Evolutionary conservation across 2,113 vertebrate genomes (phyloP), one percentile per base, ranked within the genome.

Genomic region (Sisor rabdophorus): DNA sequence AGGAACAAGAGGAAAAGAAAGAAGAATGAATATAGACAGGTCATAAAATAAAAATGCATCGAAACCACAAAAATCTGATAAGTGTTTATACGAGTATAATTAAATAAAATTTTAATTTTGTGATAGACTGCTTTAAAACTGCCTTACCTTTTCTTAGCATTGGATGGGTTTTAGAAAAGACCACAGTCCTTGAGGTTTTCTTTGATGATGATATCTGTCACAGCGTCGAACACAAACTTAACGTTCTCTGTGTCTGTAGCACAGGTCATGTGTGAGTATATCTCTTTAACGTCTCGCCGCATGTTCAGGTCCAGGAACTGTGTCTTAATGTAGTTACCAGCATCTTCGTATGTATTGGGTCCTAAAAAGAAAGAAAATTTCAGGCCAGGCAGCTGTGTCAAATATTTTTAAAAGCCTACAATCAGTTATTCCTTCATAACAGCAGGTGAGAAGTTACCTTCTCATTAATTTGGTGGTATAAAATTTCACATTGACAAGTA

Each of bases 191-290:
- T 99, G 87, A 98, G 94, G 81, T 99, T 99, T 90, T 99, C 96
- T 86, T 98, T 98, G 92, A 99, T 99, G 91, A 99, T 98, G 86
- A 99, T 98, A 88, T 99, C 96, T 0, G 96, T 99, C 85, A 98
- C 96, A 0, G 97, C 97, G 0, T 98, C 96, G 15, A 99, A 99
- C 89, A 99, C 96, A 61, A 99, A 99, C 88, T 99, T 99, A 89
- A 99, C 96, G 68, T 99, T 99, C 87, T 99, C 94, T 0, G 97
- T 99, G 87, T 98, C 97, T 0, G 97, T 99, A 81, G 97, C 97
- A 5, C 96, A 99, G 52, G 97, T 99, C 96, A 99, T 95, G 91
- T 99, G 97, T 13, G 96, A 98, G 86, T 98, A 99, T 89, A 98
- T 92, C 86, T 99, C 97, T 86, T 99, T 99, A 83, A 98, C 47